Base-by-base conservation (phyloP, 92 coral and sea anemone genomes). In the Phenganax stokvisi region DNA sequence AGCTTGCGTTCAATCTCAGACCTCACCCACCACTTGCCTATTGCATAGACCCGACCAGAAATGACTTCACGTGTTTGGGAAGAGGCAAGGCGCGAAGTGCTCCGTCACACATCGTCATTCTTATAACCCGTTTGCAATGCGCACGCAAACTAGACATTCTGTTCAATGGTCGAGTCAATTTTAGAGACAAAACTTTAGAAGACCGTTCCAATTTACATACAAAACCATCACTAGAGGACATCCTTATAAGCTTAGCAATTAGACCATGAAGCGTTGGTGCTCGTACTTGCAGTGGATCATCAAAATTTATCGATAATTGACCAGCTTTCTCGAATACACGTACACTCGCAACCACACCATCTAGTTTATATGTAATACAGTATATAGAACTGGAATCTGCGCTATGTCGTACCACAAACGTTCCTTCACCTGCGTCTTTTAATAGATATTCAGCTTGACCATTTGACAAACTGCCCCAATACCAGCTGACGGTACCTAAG, bases 221-320 rank as follows among this genome's bases (percentile, higher is more conserved):
- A 11, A 69, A 63, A 3, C 83, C 83, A 10, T 25, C 44, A 10
- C 54, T 65, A 16, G 57, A 9, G 1, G 83, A 79, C 57, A 55
- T 17, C 51, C 56, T 51, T 51, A 79, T 44, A 13, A 79, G 74
- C 57, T 79, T 79, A 9, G 83, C 83, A 47, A 79, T 54, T 3
- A 79, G 74, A 6, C 83, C 83, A 13, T 79, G 83, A 11, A 79
- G 83, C 71, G 83, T 79, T 10, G 83, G 58, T 0, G 83, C 83
- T 3, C 74, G 68, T 30, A 51, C 61, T 79, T 79, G 83, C 61
- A 55, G 12, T 3, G 83, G 83, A 54, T 79, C 83, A 60, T 79
- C 74, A 61, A 79, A 79, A 64, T 79, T 79, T 54, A 79, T 53
- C 57, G 83, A 79, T 54, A 79, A 16, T 54, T 79, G 60, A 0